Evolutionary conservation across 2,113 vertebrate genomes (phyloP), one percentile per base, ranked within the genome.

Genomic region (Prolemur simus): DNA sequence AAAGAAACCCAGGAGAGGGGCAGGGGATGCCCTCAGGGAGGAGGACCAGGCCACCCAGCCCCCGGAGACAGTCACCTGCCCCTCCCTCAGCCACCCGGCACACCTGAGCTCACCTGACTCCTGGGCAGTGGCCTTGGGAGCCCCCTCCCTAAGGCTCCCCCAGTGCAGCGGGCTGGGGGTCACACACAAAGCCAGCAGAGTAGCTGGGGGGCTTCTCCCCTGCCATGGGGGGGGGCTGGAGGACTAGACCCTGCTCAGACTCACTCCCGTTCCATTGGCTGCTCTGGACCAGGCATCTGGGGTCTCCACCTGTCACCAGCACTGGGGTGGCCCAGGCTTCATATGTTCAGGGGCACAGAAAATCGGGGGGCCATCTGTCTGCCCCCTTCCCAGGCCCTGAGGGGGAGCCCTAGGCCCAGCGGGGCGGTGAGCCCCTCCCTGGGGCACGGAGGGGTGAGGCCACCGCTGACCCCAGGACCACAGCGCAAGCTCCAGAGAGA

Each of bases 231-330:
- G 25, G 58, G 58, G 32, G 64, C 45, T 0, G 1, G 1, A 15
- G 23, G 23, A 39, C 39, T 1, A 0, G 25, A 42, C n/a, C 69
- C 23, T 2, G 58, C 58, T 32, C 8, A 54, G 21, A 6, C 27
- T 39, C 49, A 6, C 29, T 63, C 27, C 12, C 2, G 1, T n/a
- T 42, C 64, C 64, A 10, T 11, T 8, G 0, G 47, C 32, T 58
- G 0, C 29, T 34, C 39, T 10, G 11, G 5, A 4, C 29, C 37
- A 0, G 2, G 45, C 0, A 6, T 17, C 42, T 12, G 49, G 21
- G 18, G 1, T 21, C 2, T 17, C 56, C 47, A 29, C 49, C 77
- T 49, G 74, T 66, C 64, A 34, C 60, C 37, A 23, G 25, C 6
- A 4, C 58, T 20, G 9, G 45, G 45, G 39, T 32, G 69, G 69